Evolutionary conservation across 2,797 vertebrate genomes (phyloP), one percentile per base, ranked within the genome.

Genomic region (Periparus ater): DNA sequence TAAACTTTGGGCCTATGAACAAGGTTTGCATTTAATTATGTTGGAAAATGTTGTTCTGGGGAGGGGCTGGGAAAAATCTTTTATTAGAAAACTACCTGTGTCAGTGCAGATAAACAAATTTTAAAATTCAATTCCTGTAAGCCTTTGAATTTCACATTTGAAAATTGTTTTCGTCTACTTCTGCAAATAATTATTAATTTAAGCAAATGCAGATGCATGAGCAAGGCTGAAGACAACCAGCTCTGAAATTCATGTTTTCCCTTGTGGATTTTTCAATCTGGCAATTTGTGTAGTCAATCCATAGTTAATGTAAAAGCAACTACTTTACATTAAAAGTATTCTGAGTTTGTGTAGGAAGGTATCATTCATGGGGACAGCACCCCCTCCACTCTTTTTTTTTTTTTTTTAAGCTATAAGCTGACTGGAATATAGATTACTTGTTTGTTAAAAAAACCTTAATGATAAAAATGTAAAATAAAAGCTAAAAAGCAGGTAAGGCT

Each of bases 351-450:
- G n/a, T 65, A 70, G 77, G 36, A 72, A 32, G 10, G 6, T 75
- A 48, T 25, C 1, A 0, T 54, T 79, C 85, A n/a, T 32, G 26
- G 61, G 27, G 17, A 54, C 16, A 62, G 20, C 11, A 25, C 17
- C 3, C 8, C 1, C 17, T 38, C 14, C 0, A 1, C 20, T 17
- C 1, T 22, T 26, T n/a, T 50, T 57, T 16, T 10, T n/a, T 23
- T 32, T 47, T 38, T 26, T 48, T 32, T 6, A 45, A 61, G 19
- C 32, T 72, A 8, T 65, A 38, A 71, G n/a, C 7, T 42, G 38
- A 40, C 45, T 50, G 42, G 23, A 48, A 55, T 72, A 58, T 23
- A 84, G 62, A 40, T 65, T 4, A 73, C 5, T 58, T 47, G 3
- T 73, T 81, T 79, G 20, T 55, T 55, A 72, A 27, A 66, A 61